Base-by-base conservation (phyloP, 2,113 vertebrate species). In the Corynorhinus townsendii region DNA sequence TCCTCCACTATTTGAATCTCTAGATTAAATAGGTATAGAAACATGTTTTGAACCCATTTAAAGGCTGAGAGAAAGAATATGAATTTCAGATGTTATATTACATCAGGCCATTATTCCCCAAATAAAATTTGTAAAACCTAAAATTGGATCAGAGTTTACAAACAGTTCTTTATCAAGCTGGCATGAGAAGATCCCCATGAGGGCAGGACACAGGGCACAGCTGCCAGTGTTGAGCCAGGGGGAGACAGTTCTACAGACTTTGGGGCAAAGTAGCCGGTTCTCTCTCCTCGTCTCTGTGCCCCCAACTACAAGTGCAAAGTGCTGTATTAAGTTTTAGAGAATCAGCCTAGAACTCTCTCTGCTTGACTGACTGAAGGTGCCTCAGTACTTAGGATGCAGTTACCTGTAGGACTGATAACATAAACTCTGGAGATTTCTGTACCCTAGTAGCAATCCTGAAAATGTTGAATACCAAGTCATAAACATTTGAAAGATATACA, bases 71-170 rank as follows among this genome's bases (percentile, higher is more conserved):
- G 38, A 49, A n/a, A 30, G 33, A 79, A 84, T 5, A 64, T 75
- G 59, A 59, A 24, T 77, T 77, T 68, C 71, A 77, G 84, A 52
- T 54, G 73, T 2, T 20, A 28, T 33, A 56, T 9, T 47, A 47
- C 1, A 62, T 77, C 15, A 81, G 7, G 20, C 59, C 59, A 62
- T 92, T 62, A 83, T 68, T 87, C 76, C 59, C 68, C 4, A 93
- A 82, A 83, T 82, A n/a, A n/a, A n/a, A n/a, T 5, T 80, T 56
- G 33, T 28, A 54, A 91, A 94, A 54, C n/a, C 38, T 89, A 85
- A 86, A 87, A 62, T 38, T 59, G 49, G 62, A 81, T 15, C 22
- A 72, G 77, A 11, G 11, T 66, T 95, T 77, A 11, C 19, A 52
- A 87, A 62, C 14, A 76, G 52, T 72, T 38, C 71, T 89, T 86